Conservation (phyloP, 2,888 invertebrate species). For the Lithophane ornitopus region DNA sequence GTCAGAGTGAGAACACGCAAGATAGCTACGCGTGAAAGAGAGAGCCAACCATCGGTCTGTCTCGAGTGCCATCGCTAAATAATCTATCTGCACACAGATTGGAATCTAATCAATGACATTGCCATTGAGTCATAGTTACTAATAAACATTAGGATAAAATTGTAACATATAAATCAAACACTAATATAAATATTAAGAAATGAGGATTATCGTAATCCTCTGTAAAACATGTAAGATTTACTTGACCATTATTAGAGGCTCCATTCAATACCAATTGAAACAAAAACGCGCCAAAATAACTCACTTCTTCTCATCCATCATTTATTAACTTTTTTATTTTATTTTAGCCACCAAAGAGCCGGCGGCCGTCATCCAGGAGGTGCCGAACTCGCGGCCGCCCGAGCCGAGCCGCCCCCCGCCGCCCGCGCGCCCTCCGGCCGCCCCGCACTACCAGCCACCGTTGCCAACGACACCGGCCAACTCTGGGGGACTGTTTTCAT, state of each 20-base stretch:
- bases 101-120: conserved; percentile 1
- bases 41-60: not conserved
- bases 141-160: not conserved
- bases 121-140: not conserved
- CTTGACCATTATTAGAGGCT: conserved; percentile 8
- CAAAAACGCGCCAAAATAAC: conserved; percentile 10
- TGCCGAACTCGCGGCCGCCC: conserved; percentile 78
- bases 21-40: conserved; percentile 1
- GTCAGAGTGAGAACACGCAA: conserved; percentile 9
- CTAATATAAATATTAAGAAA: not conserved
- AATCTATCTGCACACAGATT: conserved; percentile 8
- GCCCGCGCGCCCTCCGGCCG: conserved; percentile 77
- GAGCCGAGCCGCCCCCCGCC: conserved; percentile 83
- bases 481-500: conserved; percentile 94
- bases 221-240: not conserved
- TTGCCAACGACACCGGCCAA: conserved; percentile 75
- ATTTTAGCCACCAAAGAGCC: conserved; percentile 82
- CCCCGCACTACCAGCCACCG: conserved; percentile 79
- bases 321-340: conserved; percentile 32
- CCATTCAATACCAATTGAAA: not conserved
- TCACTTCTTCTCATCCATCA: conserved; percentile 2
- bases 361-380: conserved; percentile 75
- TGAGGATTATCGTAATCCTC: not conserved
- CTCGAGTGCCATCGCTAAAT: conserved; percentile 19
- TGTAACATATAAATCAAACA: not conserved